Evolutionary conservation across 2,113 vertebrate genomes (phyloP).

Genomic region (Plecotus auritus): DNA sequence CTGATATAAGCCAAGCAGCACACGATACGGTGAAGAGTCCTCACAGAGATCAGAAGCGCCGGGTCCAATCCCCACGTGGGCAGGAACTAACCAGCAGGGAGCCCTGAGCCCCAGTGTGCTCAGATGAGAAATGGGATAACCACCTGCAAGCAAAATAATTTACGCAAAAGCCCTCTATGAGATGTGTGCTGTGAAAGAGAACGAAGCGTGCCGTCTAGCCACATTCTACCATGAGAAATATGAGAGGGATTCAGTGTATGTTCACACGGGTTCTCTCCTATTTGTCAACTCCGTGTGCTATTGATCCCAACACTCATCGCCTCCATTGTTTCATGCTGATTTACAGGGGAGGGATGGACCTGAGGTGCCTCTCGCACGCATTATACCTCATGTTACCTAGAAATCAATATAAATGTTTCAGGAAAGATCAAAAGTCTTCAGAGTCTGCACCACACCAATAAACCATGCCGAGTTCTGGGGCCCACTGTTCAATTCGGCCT

Average conservation of each 20-base stretch:
- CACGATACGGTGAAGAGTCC: neutral
- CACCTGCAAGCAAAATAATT: neutral
- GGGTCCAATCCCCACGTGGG: neutral
- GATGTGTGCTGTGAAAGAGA: neutral
- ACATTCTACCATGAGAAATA: neutral
- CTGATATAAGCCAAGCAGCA: neutral
- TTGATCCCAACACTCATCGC: neutral
- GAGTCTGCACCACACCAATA: neutral
- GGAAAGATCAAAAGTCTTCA: neutral
- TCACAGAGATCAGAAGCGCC: neutral
- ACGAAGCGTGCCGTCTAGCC: accelerated
- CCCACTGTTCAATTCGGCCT: neutral
- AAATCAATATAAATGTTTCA: neutral
- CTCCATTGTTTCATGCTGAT: neutral
- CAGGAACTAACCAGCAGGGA: neutral
- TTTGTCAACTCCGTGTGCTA: neutral
- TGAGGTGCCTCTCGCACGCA: neutral
- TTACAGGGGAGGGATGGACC: neutral
- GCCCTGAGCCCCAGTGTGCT: neutral
- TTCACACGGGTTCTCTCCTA: neutral
- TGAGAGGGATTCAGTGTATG: neutral
- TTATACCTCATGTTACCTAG: neutral
- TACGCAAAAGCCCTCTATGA: neutral
- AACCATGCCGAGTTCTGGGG: neutral
- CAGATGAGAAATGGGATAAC: neutral